Base-by-base conservation (phyloP, 2,888 invertebrate genomes). In the Archips crataeganus region DNA sequence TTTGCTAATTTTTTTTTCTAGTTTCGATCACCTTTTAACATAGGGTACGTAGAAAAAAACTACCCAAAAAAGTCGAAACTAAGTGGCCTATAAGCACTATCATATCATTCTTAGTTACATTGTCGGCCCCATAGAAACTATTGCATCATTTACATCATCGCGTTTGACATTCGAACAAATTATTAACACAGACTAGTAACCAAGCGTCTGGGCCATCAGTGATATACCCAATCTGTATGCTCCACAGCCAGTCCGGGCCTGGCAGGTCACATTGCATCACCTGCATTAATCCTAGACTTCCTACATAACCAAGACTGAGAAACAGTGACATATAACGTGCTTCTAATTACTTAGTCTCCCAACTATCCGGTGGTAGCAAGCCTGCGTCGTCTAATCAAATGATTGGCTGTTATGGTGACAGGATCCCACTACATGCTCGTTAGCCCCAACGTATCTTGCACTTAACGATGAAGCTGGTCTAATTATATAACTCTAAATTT, bases 261-360 rank as follows among this genome's bases (percentile, higher is more conserved):
- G 57, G 57, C 32, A 57, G 57, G 57, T 32, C 3, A 61, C 60
- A 65, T 61, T 42, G 66, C 39, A 76, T 67, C 71, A 77, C 78
- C 76, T 75, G 74, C 80, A 77, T 81, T 80, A 81, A 82, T 82
- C 79, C 75, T 62, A 77, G 68, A 59, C 75, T 75, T 68, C 75
- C 75, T 42, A 34, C 39, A 60, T 60, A 62, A 45, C 47, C 54
- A 63, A 72, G 67, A 67, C 62, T 11, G 6, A 32, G 63, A 64
- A 36, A 64, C 45, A 57, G 47, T 13, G 57, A 68, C 47, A 59
- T 49, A 57, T 64, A 65, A 9, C 49, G 23, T n/a, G 59, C 49
- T 59, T 66, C 49, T 64, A 68, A 73, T 73, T 68, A 63, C n/a
- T 34, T 13, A 49, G 47, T 32, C 32, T 13, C 36, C 47, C 4